These are phyloP conservation scores for Hydraecia micacea DNA, from an alignment of 2,888 invertebrate species.

Conservation along the genomic window DNA sequence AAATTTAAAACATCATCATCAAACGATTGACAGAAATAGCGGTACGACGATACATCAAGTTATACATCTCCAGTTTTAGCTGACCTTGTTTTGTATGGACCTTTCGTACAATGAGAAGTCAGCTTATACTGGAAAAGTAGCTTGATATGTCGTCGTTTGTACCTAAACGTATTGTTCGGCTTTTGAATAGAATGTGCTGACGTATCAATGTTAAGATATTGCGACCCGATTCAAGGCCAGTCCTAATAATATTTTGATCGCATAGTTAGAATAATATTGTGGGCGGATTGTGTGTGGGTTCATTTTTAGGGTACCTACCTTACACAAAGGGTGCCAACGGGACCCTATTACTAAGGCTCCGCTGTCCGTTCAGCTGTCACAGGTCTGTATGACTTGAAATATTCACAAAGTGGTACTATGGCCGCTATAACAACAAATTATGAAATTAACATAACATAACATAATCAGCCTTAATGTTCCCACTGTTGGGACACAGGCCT, in stretches of 20 bases:
- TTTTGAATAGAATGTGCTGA: neutral
- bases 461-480: no score
- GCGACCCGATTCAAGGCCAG: constrained; percentile 31
- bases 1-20: no score
- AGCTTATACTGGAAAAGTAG: neutral
- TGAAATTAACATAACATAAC: no score
- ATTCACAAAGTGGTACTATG: neutral
- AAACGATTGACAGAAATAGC: neutral
- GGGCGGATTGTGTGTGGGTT: constrained; percentile 13
- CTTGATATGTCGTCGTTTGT: no score
- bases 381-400: no score
- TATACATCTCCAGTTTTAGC: neutral
- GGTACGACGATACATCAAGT: no score
- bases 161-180: neutral
- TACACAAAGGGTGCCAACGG: neutral
- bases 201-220: neutral
- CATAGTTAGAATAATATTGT: neutral
- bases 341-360: neutral
- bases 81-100: neutral
- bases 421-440: neutral
- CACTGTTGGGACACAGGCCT: no score
- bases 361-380: neutral
- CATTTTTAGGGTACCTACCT: neutral
- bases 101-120: neutral
- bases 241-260: constrained; percentile 3